Base-by-base conservation (phyloP, 2,888 invertebrate species). In the Lycia hirtaria region DNA sequence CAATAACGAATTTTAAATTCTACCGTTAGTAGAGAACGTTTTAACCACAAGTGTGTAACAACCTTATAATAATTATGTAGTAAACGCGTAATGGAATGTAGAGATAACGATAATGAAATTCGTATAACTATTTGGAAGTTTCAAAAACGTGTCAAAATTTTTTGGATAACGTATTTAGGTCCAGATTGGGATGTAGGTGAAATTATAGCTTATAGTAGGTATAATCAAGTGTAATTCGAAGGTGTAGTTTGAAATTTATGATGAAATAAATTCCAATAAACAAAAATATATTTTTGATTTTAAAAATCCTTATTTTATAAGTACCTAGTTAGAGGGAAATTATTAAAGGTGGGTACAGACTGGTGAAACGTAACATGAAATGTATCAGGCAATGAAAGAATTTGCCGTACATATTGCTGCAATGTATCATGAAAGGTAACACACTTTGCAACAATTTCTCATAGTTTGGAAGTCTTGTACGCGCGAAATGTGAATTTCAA, bases 161-260 rank as follows among this genome's bases (percentile, higher is more conserved):
- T 81, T 81, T 76, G 77, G 66, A 59, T 62, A 62, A 66, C 73
- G 76, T 78, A 79, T 69, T 71, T 88, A 85, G 84, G 76, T 83
- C 81, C 75, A 75, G 78, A 75, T 83, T 78, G 80, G 83, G 79
- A 77, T 74, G 83, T 88, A 88, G 87, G 78, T 88, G 84, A 88
- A 87, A 83, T 84, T 87, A 89, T 89, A 91, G 92, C 90, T 88
- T 92, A 87, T 76, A 74, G 86, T 92, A 92, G 89, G 89, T 88
- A 87, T 90, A 90, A 89, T 88, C 88, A 87, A 88, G 81, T 86
- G 87, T 89, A 88, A 88, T 91, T 87, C 88, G 87, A 88, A 88
- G 84, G 87, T 90, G 91, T 92, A 92, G 91, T 92, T 91, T 92
- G 88, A 90, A 89, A 85, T 88, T 87, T 82, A 90, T 80, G 81